Conservation (phyloP, 1,140 invertebrate species). For the Chlorops oryzae region DNA sequence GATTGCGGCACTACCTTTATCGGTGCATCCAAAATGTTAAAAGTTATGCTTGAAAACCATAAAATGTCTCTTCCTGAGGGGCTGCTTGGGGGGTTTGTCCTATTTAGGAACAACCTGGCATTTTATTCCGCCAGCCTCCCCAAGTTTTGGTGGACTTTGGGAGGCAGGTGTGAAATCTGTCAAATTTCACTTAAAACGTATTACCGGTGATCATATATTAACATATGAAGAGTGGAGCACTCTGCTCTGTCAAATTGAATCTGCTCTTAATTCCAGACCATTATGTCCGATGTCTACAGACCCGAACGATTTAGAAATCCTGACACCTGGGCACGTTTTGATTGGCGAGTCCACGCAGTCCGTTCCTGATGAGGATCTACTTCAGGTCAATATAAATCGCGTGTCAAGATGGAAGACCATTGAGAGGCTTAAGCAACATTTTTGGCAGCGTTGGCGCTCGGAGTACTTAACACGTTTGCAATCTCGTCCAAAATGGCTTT, state of each 20-base stretch:
- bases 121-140: slow-evolving; percentile 25
- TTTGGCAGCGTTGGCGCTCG: slow-evolving; percentile 19
- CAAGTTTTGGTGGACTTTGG: slow-evolving; percentile 35
- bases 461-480: slow-evolving; percentile 20
- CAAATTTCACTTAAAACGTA: slow-evolving; percentile 28
- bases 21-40: slow-evolving; percentile 11
- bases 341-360: slow-evolving; percentile 27
- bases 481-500: slow-evolving; percentile 26
- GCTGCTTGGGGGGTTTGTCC: not conserved
- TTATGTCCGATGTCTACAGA: slow-evolving; percentile 26
- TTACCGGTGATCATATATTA: slow-evolving; percentile 19
- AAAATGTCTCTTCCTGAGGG: no score
- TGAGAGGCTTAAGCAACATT: slow-evolving; percentile 17
- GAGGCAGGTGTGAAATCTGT: slow-evolving; percentile 29
- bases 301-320: slow-evolving; percentile 25
- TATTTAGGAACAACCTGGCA: slow-evolving; percentile 16
- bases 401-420: slow-evolving; percentile 23
- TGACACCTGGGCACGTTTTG: slow-evolving; percentile 48
- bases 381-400: slow-evolving; percentile 6
- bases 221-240: slow-evolving; percentile 28
- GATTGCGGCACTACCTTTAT: slow-evolving; percentile 43
- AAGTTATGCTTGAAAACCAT: no score
- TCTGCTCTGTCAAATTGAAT: slow-evolving; percentile 26
- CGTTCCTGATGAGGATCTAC: slow-evolving; percentile 14
- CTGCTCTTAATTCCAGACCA: slow-evolving; percentile 30